phyloP scores from a whole-genome alignment of 2,113 vertebrate species.

The Hucho hucho region DNA sequence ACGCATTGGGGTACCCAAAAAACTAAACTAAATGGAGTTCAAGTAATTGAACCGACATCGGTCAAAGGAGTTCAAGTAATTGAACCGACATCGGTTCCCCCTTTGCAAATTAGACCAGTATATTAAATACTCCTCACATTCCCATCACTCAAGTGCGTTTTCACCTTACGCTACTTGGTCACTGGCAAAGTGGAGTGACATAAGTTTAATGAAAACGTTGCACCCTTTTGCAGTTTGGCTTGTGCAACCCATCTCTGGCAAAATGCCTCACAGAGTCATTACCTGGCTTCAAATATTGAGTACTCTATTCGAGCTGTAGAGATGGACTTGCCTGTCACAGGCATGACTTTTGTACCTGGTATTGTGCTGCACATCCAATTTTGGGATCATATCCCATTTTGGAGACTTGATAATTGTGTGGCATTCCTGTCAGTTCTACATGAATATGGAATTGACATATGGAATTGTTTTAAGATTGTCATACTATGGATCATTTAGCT shows the following conservation, averaged over 20 bases:
- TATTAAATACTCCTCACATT: conserved; percentile 20
- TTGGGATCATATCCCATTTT: no score
- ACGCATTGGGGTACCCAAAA: no score
- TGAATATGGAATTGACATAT: no score
- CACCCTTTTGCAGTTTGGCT: conserved; percentile 20
- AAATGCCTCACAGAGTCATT: conserved; percentile 34
- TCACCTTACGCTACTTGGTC: conserved; percentile 15
- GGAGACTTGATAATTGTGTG: no score
- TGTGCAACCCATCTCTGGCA: conserved; percentile 17
- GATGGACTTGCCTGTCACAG: conserved; percentile 28
- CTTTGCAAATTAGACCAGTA: background rate
- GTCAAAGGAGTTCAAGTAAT: no score
- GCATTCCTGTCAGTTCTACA: no score
- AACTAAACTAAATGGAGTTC: no score
- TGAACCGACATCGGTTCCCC: no score
- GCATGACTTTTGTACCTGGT: conserved; percentile 16
- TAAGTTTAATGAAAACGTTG: conserved; percentile 61
- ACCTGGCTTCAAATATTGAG: conserved; percentile 19
- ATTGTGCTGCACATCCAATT: background rate
- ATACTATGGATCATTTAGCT: no score
- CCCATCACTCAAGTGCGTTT: conserved; percentile 20
- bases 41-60: no score
- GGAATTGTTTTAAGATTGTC: no score
- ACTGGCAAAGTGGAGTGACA: conserved; percentile 38
- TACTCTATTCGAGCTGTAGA: conserved; percentile 31